Evolutionary conservation across 2,888 invertebrate genomes (phyloP).

Genomic region (Electrophaes corylata): DNA sequence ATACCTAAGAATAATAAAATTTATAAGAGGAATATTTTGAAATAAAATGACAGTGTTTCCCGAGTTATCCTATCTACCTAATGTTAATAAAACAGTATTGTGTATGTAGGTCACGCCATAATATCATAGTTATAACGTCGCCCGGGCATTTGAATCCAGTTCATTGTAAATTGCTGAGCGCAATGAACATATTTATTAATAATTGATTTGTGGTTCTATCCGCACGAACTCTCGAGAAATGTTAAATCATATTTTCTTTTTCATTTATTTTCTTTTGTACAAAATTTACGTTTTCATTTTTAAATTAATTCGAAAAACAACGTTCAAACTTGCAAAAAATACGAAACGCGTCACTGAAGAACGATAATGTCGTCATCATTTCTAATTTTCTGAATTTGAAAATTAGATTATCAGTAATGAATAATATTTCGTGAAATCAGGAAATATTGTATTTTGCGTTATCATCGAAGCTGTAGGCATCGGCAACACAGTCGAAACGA

Average conservation of each 20-base stretch:
- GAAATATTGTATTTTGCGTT: constrained; percentile 39
- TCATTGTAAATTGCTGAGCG: constrained; percentile 10
- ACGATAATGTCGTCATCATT: not conserved
- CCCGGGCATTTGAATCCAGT: not conserved
- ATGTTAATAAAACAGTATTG: no score
- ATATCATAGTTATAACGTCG: not conserved
- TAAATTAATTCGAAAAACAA: constrained; percentile 6
- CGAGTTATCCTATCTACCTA: no score
- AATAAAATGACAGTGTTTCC: no score
- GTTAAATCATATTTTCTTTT: constrained; percentile 22
- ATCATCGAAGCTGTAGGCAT: constrained; percentile 44
- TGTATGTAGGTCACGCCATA: not conserved
- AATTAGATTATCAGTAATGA: constrained; percentile 6
- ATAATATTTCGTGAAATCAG: constrained; percentile 33
- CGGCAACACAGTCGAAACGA: constrained; percentile 41
- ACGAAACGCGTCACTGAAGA: not conserved
- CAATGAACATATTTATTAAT: constrained; percentile 2
- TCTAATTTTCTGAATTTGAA: not conserved
- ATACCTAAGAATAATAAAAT: no score
- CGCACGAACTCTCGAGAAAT: constrained; percentile 8
- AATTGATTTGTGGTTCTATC: not conserved
- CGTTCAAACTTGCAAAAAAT: not conserved
- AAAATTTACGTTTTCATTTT: constrained; percentile 19
- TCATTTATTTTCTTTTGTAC: constrained; percentile 14
- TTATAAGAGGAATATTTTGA: no score